A percentile compares a stretch with the other conserved stretches of the same genome.
These are phyloP conservation scores for Menura novaehollandiae DNA, from an alignment of 2,113 vertebrate species.

Conservation along the genomic window DNA sequence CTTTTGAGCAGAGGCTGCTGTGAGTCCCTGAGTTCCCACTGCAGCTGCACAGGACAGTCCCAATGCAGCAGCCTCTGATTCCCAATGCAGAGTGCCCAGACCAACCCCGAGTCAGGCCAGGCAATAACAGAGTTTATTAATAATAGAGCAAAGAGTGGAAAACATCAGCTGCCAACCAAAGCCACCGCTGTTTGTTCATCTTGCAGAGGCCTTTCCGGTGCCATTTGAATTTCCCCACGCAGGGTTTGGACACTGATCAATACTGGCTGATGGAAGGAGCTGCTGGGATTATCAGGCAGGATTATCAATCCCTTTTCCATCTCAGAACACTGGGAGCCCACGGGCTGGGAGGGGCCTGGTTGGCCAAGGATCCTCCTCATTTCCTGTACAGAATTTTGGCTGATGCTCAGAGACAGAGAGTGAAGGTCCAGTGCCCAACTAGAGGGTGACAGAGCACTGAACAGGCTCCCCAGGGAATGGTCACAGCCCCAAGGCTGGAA, in stretches of 20 bases:
- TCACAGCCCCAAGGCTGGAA: neutral
- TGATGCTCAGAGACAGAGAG: neutral
- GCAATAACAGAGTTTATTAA: neutral
- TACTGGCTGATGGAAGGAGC: neutral
- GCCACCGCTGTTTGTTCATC: neutral
- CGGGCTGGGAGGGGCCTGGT: neutral
- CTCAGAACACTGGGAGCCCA: neutral
- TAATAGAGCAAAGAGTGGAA: neutral
- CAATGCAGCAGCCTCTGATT: neutral
- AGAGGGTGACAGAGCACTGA: neutral
- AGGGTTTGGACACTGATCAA: neutral
- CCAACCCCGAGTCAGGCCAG: neutral
- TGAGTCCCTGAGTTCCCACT: neutral
- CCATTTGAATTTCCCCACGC: accelerated
- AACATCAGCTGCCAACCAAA: neutral
- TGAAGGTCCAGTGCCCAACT: neutral
- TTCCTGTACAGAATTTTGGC: neutral
- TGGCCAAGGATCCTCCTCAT: neutral
- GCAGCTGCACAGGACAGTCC: neutral
- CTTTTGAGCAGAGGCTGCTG: neutral
- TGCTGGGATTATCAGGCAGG: neutral
- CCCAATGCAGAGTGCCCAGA: neutral
- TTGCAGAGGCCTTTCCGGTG: neutral
- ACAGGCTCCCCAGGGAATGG: neutral
- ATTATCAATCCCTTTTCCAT: neutral